Base-by-base conservation (phyloP, 1,140 invertebrate genomes). In the Hesperophylax magnus region DNA sequence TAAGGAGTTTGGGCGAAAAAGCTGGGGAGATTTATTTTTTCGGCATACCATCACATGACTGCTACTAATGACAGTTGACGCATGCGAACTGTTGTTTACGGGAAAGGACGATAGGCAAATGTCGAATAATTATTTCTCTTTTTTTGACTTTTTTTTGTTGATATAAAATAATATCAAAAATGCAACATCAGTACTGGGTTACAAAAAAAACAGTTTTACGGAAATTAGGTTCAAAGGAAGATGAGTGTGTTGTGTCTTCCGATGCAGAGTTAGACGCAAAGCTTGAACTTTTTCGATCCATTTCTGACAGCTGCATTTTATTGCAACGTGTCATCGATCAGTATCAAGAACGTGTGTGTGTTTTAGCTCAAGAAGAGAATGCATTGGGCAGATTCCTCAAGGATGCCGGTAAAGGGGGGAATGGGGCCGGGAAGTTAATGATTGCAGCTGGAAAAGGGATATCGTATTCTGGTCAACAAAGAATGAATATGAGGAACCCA, bases 121-220 rank as follows among this genome's bases (percentile, higher is more conserved):
- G 69, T 53, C 17, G 4, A 20, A n/a, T 77, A 61, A 77, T 60
- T 47, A 60, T 72, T 72, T 11, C 14, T 54, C 20, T 14, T 24
- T 72, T n/a, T 72, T 53, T 31, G 27, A 56, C 11, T 1, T 56
- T 60, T 80, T 56, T 69, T 27, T 20, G 60, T 63, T 53, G 11
- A 31, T 56, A 80, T 47, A 47, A 47, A 47, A 87, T 87, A 88
- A 87, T 88, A 27, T 72, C 65, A n/a, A 96, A 96, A 87, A 95
- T 98, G 93, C 97, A 99, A 87, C 96, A 98, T 87, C 97, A 98
- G 82, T 99, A 97, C 89, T 99, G 98, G 98, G 95, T 99, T 39
- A 99, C 98, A 4, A 99, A 99, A 87, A 98, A 99, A 90, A 94
- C 96, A 65, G 94, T 99, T 31, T 94, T 98, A 75, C 92, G 96